Evolutionary conservation across 2,797 vertebrate species (phyloP).

Genomic region (Trematomus bernacchii): DNA sequence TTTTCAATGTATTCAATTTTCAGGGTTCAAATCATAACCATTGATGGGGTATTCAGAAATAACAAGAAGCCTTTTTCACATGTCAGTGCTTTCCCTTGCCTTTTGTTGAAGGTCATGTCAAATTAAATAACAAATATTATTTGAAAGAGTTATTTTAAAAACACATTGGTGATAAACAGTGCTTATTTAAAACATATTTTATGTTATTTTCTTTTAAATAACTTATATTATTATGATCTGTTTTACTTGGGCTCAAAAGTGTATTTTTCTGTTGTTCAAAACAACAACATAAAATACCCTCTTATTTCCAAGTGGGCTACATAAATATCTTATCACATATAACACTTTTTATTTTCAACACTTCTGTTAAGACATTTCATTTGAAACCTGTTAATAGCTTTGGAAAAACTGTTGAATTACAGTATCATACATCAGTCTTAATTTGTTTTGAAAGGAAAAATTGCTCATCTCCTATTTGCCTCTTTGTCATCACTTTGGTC

Average conservation of each 20-base stretch:
- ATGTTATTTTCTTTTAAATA: too few relatives aligned
- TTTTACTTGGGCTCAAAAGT: neutral
- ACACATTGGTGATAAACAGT: neutral
- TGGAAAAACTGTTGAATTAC: neutral
- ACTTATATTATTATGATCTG: neutral
- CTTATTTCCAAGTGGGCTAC: neutral
- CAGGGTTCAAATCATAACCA: slow-evolving; percentile 11
- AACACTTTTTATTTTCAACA: neutral
- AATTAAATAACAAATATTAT: neutral
- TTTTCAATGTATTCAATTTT: neutral
- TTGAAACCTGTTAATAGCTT: neutral
- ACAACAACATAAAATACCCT: neutral
- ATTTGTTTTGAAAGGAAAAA: neutral
- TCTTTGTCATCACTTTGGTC: neutral
- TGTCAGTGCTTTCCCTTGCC: neutral
- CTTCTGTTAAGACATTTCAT: neutral
- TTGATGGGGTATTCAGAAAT: slow-evolving; percentile 6
- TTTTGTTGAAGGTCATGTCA: neutral
- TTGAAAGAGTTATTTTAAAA: neutral
- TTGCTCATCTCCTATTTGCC: neutral
- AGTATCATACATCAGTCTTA: neutral
- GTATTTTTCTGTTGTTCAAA: neutral
- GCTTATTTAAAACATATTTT: neutral
- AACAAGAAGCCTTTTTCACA: neutral
- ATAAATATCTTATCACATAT: too few relatives aligned